Conservation (phyloP, 2,113 vertebrate species). For the Nyctereutes procyonoides region DNA sequence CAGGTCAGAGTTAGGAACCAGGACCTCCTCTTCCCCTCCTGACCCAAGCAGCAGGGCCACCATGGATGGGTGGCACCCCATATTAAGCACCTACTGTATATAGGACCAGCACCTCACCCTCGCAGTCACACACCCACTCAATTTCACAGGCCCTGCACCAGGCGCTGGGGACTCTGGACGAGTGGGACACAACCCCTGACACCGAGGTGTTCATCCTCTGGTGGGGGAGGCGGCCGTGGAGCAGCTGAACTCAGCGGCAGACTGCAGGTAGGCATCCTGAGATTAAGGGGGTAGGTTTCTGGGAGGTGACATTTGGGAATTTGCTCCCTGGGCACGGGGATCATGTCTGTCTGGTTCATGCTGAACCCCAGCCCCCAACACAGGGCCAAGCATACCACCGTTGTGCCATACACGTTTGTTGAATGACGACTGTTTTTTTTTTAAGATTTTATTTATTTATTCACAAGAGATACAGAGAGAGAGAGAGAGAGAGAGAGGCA, state of each 20-base stretch:
- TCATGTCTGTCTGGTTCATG: not conserved
- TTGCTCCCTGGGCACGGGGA: not conserved
- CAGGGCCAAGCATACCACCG: not conserved
- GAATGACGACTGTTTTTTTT: not conserved
- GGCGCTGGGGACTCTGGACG: not conserved
- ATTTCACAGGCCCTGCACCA: not conserved
- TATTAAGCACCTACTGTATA: not conserved
- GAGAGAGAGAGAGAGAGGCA: too few relatives aligned
- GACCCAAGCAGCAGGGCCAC: not conserved
- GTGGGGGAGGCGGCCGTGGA: fast-evolving
- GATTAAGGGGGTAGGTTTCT: not conserved
- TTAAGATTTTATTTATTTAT: too few relatives aligned
- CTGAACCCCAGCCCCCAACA: not conserved
- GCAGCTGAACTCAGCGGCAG: not conserved
- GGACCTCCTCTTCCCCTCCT: not conserved
- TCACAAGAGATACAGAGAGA: too few relatives aligned
- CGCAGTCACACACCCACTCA: not conserved
- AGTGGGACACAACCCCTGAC: not conserved
- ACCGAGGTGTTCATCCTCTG: fast-evolving
- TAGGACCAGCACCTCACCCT: not conserved
- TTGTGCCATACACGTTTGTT: not conserved
- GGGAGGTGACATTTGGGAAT: not conserved
- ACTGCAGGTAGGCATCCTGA: not conserved
- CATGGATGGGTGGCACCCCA: not conserved
- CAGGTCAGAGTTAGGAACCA: not conserved